Evolutionary conservation across 2,888 invertebrate species (phyloP).

Genomic region (Aquatica leii): DNA sequence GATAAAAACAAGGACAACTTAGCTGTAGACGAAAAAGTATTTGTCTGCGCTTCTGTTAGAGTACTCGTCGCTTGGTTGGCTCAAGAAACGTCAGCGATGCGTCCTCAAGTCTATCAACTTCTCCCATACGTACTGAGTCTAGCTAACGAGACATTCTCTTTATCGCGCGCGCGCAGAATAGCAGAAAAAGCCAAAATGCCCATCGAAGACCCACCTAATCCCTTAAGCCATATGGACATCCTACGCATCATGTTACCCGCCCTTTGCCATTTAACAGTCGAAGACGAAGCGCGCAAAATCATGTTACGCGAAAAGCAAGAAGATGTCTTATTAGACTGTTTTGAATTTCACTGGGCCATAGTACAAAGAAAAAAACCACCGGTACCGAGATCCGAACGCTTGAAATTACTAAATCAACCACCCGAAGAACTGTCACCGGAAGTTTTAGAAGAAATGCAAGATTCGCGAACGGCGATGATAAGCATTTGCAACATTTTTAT

Average conservation of each 20-base stretch:
- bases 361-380: slow-evolving; percentile 85
- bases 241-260: slow-evolving; percentile 87
- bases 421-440: slow-evolving; percentile 78
- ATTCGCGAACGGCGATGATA: slow-evolving; percentile 84
- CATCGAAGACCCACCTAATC: slow-evolving; percentile 55
- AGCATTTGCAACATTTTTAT: slow-evolving; percentile 91
- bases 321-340: slow-evolving; percentile 79
- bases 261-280: slow-evolving; percentile 89
- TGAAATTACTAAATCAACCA: slow-evolving; percentile 78
- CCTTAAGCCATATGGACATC: slow-evolving; percentile 68
- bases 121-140: slow-evolving; percentile 83
- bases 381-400: slow-evolving; percentile 80
- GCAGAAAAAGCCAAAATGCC: slow-evolving; percentile 70
- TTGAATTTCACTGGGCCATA: slow-evolving; percentile 87
- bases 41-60: slow-evolving; percentile 85
- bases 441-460: slow-evolving; percentile 82
- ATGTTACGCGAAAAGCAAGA: slow-evolving; percentile 81
- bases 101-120: slow-evolving; percentile 81
- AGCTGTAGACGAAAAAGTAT: slow-evolving; percentile 75
- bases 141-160: slow-evolving; percentile 84
- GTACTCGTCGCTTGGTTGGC: slow-evolving; percentile 90
- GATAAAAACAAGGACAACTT: slow-evolving; percentile 77
- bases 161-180: slow-evolving; percentile 71
- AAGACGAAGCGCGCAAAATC: slow-evolving; percentile 85
- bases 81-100: slow-evolving; percentile 89